Conservation (phyloP, 2,888 invertebrate species). For the Apotomis turbidana region DNA sequence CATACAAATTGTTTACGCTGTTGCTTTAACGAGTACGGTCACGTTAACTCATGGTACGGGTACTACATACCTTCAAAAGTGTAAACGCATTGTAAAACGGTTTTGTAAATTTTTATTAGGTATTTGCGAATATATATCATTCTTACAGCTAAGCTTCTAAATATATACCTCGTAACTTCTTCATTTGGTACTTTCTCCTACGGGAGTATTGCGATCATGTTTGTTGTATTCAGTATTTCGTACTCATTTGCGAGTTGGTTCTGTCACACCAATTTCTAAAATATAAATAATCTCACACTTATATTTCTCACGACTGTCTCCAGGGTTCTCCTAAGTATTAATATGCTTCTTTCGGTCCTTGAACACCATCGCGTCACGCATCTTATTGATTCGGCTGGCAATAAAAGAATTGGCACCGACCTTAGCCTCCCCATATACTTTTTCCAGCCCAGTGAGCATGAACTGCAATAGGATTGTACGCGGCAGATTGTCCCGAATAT, state of each 20-base stretch:
- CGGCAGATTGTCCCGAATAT: slow-evolving; percentile 73
- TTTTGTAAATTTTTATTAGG: too few relatives aligned
- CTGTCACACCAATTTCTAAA: background rate
- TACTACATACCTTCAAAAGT: too few relatives aligned
- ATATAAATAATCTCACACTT: background rate
- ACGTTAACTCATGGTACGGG: too few relatives aligned
- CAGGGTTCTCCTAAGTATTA: slow-evolving; percentile 7
- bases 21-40: too few relatives aligned
- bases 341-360: slow-evolving; percentile 44
- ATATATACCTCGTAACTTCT: background rate
- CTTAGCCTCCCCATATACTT: slow-evolving; percentile 78
- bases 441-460: slow-evolving; percentile 80
- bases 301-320: background rate
- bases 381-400: slow-evolving; percentile 76
- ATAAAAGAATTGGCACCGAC: slow-evolving; percentile 78
- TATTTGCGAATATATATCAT: too few relatives aligned
- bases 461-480: slow-evolving; percentile 81
- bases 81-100: too few relatives aligned
- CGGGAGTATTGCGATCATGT: too few relatives aligned
- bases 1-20: too few relatives aligned
- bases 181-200: background rate
- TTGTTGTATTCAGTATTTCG: too few relatives aligned
- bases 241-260: too few relatives aligned
- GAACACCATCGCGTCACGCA: slow-evolving; percentile 66
- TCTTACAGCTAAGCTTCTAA: too few relatives aligned